Base-by-base conservation (phyloP, 2,888 invertebrate genomes). In the Yponomeuta cagnagella region DNA sequence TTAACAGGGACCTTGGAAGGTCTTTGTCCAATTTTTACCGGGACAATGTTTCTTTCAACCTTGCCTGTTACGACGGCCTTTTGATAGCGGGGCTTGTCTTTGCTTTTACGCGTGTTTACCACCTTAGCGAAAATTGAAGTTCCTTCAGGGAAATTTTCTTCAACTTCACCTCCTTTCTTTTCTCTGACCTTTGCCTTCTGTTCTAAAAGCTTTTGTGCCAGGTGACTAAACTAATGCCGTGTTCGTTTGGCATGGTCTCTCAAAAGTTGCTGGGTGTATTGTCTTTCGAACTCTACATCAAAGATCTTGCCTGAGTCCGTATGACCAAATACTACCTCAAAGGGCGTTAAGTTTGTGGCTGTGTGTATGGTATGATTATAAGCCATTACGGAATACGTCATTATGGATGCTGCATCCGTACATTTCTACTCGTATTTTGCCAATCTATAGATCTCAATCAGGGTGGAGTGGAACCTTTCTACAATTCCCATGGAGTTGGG, bases 211-310 rank as follows among this genome's bases (percentile, higher is more conserved):
- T 72, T 73, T 10, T 75, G 66, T 12, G 73, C 63, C 71, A 77
- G 69, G 43, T 72, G 69, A 65, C 74, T 69, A 48, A 76, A 76
- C 31, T 75, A 43, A 52, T 58, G 67, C 72, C 74, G 72, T 0
- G 74, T 75, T 37, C 76, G 52, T 71, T 75, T 76, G 3, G 48
- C 69, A 68, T 79, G 77, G 10, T 79, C 77, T 70, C 72, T 74
- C 9, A 79, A 43, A 67, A 79, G 63, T 65, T 76, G 71, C 70
- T 78, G 78, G 1, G 70, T 74, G 48, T 75, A 76, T 2, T 71
- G 30, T 71, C 74, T 75, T 2, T 77, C 70, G 67, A 74, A 76
- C 23, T 78, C 71, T 31, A 73, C 37, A n/a, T 76, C 69, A 70
- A 76, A 78, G 5, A 65, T 15, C 12, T 31, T 69, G 48, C 70